Conservation (phyloP, 2,113 vertebrate genomes). For the Sitta europaea region DNA sequence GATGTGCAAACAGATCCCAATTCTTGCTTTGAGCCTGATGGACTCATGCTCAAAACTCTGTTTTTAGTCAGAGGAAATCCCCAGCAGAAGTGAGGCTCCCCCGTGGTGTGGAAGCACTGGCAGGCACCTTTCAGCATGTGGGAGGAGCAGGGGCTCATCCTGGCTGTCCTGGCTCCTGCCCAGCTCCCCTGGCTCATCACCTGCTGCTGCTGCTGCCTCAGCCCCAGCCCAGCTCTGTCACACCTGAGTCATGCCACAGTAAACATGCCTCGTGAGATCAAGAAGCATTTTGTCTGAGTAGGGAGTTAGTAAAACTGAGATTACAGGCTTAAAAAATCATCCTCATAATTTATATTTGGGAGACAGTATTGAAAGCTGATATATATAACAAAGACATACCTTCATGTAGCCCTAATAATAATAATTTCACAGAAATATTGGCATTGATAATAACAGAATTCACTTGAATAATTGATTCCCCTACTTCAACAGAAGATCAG, state of each 20-base stretch:
- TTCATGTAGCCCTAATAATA: background rate
- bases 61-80: background rate
- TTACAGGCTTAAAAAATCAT: background rate
- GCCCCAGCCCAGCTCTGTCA: background rate
- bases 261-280: background rate
- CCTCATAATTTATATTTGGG: background rate
- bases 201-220: background rate
- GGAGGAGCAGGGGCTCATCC: background rate
- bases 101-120: accelerated
- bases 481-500: background rate
- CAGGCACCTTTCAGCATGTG: accelerated
- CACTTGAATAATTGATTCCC: background rate
- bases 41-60: background rate
- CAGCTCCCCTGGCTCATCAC: accelerated
- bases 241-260: accelerated
- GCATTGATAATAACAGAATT: background rate
- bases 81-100: background rate
- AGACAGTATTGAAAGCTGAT: background rate
- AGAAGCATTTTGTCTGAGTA: background rate
- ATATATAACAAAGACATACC: background rate
- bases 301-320: background rate
- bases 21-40: background rate
- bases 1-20: background rate
- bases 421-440: slow-evolving; percentile 10
- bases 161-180: background rate